Percentiles rank a stretch among this genome's conserved stretches.
phyloP scores from a whole-genome alignment of 2,888 invertebrate genomes.

The Melikaiella ostensackeni region DNA sequence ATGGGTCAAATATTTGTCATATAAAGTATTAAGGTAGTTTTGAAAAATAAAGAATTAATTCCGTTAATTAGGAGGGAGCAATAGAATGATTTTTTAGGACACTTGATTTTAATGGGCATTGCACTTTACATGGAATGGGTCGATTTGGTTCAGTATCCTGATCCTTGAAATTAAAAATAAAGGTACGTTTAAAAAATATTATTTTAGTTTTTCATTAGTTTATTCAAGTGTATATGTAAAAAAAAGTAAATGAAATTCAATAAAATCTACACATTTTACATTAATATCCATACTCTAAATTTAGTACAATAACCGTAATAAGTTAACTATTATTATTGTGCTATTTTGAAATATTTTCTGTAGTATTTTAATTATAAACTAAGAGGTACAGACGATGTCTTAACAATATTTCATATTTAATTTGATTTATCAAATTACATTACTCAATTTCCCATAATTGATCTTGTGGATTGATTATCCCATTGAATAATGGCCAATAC shows the following conservation, averaged over 20 bases:
- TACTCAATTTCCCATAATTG: not conserved
- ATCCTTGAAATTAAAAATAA: too few species aligned
- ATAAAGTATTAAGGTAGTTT: too few species aligned
- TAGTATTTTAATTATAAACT: not conserved
- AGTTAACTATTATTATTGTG: conserved; percentile 7
- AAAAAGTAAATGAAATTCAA: conserved; percentile 19
- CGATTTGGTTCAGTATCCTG: too few species aligned
- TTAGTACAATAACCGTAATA: conserved; percentile 16
- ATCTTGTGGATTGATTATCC: not conserved
- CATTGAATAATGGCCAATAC: not conserved
- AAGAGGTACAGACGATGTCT: not conserved
- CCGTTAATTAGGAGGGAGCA: too few species aligned
- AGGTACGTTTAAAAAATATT: too few species aligned
- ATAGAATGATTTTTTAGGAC: too few species aligned
- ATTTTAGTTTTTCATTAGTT: conserved; percentile 25
- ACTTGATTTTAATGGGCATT: too few species aligned
- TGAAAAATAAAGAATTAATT: too few species aligned
- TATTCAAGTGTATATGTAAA: conserved; percentile 28
- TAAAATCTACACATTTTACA: conserved; percentile 16
- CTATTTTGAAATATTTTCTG: not conserved
- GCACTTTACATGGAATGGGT: too few species aligned
- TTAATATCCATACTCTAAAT: conserved; percentile 7
- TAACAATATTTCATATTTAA: not conserved
- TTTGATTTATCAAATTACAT: not conserved
- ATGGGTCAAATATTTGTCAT: too few species aligned